These are phyloP conservation scores for Heliconius nattereri DNA, from an alignment of 1,140 invertebrate species.

Conservation along the genomic window DNA sequence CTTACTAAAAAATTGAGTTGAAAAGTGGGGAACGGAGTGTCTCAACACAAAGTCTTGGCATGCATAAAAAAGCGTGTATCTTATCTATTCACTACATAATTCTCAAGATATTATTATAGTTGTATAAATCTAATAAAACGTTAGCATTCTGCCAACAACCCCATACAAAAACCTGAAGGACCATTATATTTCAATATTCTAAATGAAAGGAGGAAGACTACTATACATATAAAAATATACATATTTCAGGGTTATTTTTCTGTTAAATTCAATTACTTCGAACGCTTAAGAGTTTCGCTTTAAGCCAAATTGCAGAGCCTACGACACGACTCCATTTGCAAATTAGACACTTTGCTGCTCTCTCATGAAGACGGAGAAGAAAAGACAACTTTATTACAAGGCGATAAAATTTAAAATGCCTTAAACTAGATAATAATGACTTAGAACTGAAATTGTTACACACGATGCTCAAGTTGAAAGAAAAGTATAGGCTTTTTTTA, in stretches of 20 bases:
- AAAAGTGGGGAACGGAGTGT: no score
- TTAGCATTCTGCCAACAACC: not conserved
- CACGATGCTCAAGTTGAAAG: constrained; percentile 5
- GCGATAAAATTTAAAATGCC: not conserved
- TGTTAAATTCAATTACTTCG: constrained; percentile 39
- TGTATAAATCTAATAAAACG: not conserved
- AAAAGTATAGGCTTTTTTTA: constrained; percentile 16
- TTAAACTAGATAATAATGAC: not conserved
- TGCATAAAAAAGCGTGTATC: no score
- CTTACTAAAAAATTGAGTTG: no score
- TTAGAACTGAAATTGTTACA: constrained; percentile 4
- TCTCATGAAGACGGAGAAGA: not conserved
- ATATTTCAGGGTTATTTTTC: constrained; percentile 30
- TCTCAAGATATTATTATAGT: no score
- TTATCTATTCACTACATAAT: no score
- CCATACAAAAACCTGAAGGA: not conserved
- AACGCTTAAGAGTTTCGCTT: constrained; percentile 59
- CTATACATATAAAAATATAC: constrained; percentile 18
- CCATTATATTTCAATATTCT: constrained; percentile 26
- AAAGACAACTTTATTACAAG: not conserved
- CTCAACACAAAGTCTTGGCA: no score
- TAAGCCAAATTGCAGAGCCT: constrained; percentile 73
- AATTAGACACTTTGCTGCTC: constrained; percentile 60
- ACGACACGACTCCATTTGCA: constrained; percentile 76
- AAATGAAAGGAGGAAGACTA: constrained; percentile 7